Evolutionary conservation across 1,140 invertebrate species (phyloP), one percentile per base, ranked within the genome.

Genomic region (Whitmania pigra): DNA sequence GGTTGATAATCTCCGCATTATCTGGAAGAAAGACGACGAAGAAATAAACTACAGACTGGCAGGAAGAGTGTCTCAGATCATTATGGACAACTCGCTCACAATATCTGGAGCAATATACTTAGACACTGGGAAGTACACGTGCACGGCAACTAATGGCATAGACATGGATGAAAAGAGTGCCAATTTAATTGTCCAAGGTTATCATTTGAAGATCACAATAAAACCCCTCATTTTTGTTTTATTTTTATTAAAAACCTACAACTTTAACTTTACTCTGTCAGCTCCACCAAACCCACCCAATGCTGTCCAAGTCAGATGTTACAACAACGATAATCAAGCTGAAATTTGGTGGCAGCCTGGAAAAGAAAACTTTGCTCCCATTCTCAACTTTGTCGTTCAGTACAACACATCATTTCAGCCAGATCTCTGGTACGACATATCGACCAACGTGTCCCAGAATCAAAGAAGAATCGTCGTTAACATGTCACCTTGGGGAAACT

Each of bases 101-200:
- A 95, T 99, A 71, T 89, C 90, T 11, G 93, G 95, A 82, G 94
- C 93, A 18, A 90, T 88, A 31, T 93, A 95, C 82, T 82, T 94
- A 69, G 93, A 97, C 83, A 95, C 95, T 15, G 94, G 94, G 18
- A 87, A 87, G 66, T 98, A 98, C 78, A 97, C 94, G 0, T 99
- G 96, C 83, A 87, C 94, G n/a, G 95, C 94, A 1, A 86, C 84
- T 57, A 98, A 95, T 2, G 87, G 89, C 7, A 83, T 97, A 25
- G 96, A 98, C 80, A 86, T 89, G 76, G 88, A 89, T 0, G 86
- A 85, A 9, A 90, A 91, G 0, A 85, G 87, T 75, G 94, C 95
- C 11, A 92, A 90, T 69, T 84, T 99, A 0, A 93, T 87, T 72
- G 94, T 99, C 7, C 93, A 97, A 86, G 89, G 88, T 88, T 25